Base-by-base conservation (phyloP, 1,140 invertebrate genomes). In the Diplogasteroides magnus region DNA sequence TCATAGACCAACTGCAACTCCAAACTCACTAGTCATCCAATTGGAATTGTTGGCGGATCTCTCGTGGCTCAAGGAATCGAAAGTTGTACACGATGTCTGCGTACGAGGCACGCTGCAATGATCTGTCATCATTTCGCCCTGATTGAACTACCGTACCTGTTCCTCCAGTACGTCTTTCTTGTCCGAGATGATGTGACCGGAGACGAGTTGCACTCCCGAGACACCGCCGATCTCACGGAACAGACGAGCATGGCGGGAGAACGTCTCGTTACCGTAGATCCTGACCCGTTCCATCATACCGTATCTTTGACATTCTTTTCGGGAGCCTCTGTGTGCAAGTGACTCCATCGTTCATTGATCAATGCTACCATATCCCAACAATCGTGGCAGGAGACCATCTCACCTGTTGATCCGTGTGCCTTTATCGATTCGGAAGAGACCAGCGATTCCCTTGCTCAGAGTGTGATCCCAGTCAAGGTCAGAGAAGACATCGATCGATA, bases 81-180 rank as follows among this genome's bases (percentile, higher is more conserved):
- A 79, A 80, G 58, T 80, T 79, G 64, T 77, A 81, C 2, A 80
- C 78, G 27, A 80, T 82, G 61, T 69, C 68, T 31, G 64, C 73
- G 23, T 65, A 68, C 56, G 71, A 68, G 13, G 32, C 59, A 58
- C 75, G 63, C 74, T 75, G 27, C 25, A 74, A 63, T 14, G n/a
- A 26, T n/a, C 27, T 19, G 15, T 14, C 19, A 14, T 14, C 28
- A 13, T 64, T 61, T 61, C 60, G 32, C 57, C 73, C 58, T 74
- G 72, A 11, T 29, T 27, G 31, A n/a, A n/a, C n/a, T n/a, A n/a
- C n/a, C n/a, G n/a, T n/a, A n/a, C n/a, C n/a, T n/a, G n/a, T n/a
- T n/a, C n/a, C n/a, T 61, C 29, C 31, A 74, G 63, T 56, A 48
- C 60, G 1, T 26, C 29, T 61, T 61, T 74, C 3, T 76, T 61